Conservation (phyloP, 1,140 invertebrate genomes). For the Zelostemma sp. region DNA sequence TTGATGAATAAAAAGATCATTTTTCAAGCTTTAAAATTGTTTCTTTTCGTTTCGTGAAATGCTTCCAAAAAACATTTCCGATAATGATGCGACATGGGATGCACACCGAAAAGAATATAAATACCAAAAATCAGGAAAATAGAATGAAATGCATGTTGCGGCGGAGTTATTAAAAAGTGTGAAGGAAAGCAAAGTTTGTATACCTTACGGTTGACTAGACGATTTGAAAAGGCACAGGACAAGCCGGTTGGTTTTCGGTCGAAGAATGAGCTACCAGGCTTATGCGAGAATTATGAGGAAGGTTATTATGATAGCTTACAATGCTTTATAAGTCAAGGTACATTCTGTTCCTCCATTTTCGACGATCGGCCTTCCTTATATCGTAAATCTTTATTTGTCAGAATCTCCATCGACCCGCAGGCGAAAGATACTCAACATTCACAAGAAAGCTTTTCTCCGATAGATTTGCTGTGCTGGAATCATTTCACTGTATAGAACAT, state of each 20-base stretch:
- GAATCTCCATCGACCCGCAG: conserved; percentile 42
- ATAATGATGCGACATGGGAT: too few species aligned
- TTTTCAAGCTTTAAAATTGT: too few species aligned
- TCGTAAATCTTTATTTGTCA: conserved; percentile 60
- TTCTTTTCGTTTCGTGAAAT: too few species aligned
- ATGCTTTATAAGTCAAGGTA: conserved; percentile 18
- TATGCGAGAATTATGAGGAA: conserved; percentile 23
- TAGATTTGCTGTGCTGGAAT: conserved; percentile 2
- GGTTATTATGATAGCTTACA: conserved; percentile 16
- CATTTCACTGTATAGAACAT: background rate
- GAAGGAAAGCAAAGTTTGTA: conserved; percentile 9
- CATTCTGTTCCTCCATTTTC: conserved; percentile 11
- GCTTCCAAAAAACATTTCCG: too few species aligned
- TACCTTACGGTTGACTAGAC: conserved; percentile 3
- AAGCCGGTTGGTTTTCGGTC: conserved; percentile 11
- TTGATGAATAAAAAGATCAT: too few species aligned
- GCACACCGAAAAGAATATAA: background rate
- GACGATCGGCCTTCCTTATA: conserved; percentile 21
- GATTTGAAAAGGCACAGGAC: conserved; percentile 10
- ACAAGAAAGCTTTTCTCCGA: conserved; percentile 15
- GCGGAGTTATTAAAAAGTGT: conserved; percentile 12
- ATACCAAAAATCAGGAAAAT: background rate
- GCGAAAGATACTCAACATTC: conserved; percentile 12
- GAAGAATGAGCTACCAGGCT: conserved; percentile 21
- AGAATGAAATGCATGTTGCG: conserved; percentile 1